Evolutionary conservation across 2,797 vertebrate species (phyloP).

Genomic region (Pipistrellus nathusii): DNA sequence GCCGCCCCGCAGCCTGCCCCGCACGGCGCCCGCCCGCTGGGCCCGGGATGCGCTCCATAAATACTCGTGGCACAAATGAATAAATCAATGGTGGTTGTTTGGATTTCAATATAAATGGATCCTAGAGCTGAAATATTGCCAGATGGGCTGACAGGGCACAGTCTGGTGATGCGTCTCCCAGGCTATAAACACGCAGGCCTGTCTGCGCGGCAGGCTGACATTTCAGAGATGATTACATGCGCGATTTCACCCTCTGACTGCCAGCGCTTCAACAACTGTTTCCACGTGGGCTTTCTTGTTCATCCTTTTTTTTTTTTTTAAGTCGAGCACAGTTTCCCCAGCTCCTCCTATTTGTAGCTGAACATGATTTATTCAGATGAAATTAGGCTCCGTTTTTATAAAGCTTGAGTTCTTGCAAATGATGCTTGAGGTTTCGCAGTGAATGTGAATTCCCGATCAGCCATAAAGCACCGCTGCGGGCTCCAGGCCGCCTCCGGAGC

Average conservation of each 20-base stretch:
- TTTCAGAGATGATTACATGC: conserved; percentile 83
- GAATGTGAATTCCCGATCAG: conserved; percentile 88
- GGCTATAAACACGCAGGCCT: conserved; percentile 80
- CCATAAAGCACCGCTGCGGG: conserved; percentile 81
- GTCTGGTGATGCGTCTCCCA: conserved; percentile 76
- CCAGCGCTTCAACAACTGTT: conserved; percentile 70
- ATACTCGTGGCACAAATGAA: conserved; percentile 45
- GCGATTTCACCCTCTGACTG: conserved; percentile 82
- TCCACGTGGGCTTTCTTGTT: conserved; percentile 74
- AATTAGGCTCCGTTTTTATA: conserved; percentile 88
- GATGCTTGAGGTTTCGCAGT: conserved; percentile 85
- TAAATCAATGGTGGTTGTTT: conserved; percentile 69
- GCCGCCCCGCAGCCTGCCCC: no score
- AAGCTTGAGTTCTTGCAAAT: conserved; percentile 85
- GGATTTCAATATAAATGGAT: conserved; percentile 74
- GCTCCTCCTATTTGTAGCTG: conserved; percentile 79
- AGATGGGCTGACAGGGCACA: conserved; percentile 82
- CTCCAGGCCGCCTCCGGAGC: conserved; percentile 79
- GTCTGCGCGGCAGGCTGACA: conserved; percentile 75
- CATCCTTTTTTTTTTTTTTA: conserved; percentile 45
- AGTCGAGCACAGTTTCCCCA: conserved; percentile 65
- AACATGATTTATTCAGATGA: conserved; percentile 85
- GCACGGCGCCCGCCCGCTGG: neutral
- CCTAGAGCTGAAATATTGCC: conserved; percentile 74
- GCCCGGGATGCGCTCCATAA: neutral